Evolutionary conservation across 1,140 invertebrate species (phyloP).

Genomic region (Ostrea edulis): DNA sequence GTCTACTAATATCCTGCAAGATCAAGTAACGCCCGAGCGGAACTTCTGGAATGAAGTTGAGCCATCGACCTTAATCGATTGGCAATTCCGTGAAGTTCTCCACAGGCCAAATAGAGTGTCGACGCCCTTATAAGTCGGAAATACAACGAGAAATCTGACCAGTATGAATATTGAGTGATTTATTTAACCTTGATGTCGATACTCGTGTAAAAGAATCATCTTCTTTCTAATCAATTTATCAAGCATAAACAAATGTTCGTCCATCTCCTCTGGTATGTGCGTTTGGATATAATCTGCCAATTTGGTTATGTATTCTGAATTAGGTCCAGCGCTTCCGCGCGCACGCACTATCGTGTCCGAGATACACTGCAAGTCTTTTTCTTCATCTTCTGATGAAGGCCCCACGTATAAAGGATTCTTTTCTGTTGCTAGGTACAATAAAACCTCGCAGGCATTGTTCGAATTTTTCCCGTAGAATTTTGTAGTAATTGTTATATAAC

Average conservation of each 20-base stretch:
- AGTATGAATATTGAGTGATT: not conserved
- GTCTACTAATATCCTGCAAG: too few species aligned
- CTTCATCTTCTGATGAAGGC: constrained; percentile 79
- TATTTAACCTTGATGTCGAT: constrained; percentile 24
- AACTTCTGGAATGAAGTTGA: too few species aligned
- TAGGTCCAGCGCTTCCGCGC: constrained; percentile 79
- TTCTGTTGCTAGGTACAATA: constrained; percentile 87
- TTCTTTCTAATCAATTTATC: constrained; percentile 43
- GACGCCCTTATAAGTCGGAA: not conserved
- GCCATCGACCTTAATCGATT: too few species aligned
- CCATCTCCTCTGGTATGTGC: constrained; percentile 86
- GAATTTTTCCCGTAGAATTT: constrained; percentile 52
- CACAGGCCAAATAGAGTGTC: too few species aligned
- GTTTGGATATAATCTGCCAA: constrained; percentile 90
- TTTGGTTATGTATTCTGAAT: constrained; percentile 90
- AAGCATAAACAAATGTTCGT: constrained; percentile 86
- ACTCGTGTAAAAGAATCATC: constrained; percentile 18
- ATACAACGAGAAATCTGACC: not conserved
- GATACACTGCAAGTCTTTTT: constrained; percentile 83
- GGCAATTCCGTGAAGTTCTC: too few species aligned
- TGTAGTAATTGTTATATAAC: constrained; percentile 82
- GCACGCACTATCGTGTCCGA: constrained; percentile 86
- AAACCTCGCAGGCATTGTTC: constrained; percentile 80
- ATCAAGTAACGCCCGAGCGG: too few species aligned
- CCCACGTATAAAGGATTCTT: constrained; percentile 89